phyloP scores from a whole-genome alignment of 1,140 invertebrate species.

The Drosophila sechellia region DNA sequence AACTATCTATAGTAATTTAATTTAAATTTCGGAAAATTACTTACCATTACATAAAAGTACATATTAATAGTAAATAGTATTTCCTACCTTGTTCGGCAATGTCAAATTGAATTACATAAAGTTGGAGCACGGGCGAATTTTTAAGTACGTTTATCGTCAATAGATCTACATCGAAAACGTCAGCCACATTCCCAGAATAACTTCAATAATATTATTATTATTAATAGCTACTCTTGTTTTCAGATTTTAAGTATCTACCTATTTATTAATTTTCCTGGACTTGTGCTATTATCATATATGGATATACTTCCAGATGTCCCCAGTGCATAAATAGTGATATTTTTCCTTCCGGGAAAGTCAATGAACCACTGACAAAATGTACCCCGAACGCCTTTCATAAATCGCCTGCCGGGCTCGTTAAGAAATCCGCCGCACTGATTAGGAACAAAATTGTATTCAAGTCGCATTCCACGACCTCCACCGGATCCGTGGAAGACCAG shows the following conservation, averaged over 20 bases:
- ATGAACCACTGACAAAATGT: slow-evolving; percentile 90
- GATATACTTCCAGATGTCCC: rapidly evolving
- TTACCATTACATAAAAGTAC: neutral
- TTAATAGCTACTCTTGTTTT: too few relatives aligned
- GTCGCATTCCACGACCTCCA: slow-evolving; percentile 87
- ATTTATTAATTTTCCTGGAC: slow-evolving; percentile 7
- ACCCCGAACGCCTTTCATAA: rapidly evolving
- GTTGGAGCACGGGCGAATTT: rapidly evolving
- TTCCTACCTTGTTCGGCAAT: slow-evolving; percentile 10
- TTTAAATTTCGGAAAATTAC: neutral
- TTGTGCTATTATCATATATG: slow-evolving; percentile 47
- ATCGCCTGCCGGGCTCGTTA: slow-evolving; percentile 54
- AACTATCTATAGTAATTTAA: slow-evolving; percentile 85
- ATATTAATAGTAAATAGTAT: neutral
- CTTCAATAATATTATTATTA: neutral
- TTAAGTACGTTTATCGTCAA: slow-evolving; percentile 19
- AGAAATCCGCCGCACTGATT: slow-evolving; percentile 90
- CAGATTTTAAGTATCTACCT: neutral
- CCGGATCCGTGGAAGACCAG: slow-evolving; percentile 88
- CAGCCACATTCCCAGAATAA: neutral
- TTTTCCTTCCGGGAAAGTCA: slow-evolving; percentile 52
- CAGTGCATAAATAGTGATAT: neutral
- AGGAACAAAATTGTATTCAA: slow-evolving; percentile 56
- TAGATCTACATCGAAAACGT: slow-evolving; percentile 32
- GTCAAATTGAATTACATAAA: neutral